Conservation (phyloP, 2,888 invertebrate species). For the Linnaemya vulpina region DNA sequence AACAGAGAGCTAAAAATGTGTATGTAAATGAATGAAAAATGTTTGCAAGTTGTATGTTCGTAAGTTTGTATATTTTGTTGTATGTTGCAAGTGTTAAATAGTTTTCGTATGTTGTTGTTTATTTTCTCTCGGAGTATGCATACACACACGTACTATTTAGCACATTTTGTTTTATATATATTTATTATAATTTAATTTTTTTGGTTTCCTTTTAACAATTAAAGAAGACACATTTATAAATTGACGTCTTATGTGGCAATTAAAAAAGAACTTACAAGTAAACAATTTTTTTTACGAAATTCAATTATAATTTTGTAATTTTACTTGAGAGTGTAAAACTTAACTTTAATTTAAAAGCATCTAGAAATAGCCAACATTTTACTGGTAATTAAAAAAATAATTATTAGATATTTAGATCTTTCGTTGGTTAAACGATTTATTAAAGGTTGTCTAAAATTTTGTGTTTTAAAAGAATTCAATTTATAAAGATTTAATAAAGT, state of each 20-base stretch:
- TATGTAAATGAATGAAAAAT: conserved; percentile 20
- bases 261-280: conserved; percentile 4
- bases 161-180: conserved; percentile 40
- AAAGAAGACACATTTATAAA: conserved; percentile 70
- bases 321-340: background rate
- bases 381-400: conserved; percentile 18
- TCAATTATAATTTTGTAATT: background rate
- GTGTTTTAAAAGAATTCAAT: background rate
- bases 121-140: conserved; percentile 5
- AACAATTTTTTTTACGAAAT: background rate
- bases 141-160: conserved; percentile 1
- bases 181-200: conserved; percentile 7
- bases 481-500: conserved; percentile 6
- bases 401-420: no score
- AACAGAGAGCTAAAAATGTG: conserved; percentile 38
- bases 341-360: conserved; percentile 3
- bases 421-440: background rate
- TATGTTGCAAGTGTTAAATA: conserved; percentile 33
- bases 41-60: conserved; percentile 49
- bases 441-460: conserved; percentile 1
- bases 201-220: conserved; percentile 47
- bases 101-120: conserved; percentile 18
- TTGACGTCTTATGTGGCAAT: conserved; percentile 63
- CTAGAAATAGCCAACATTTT: conserved; percentile 22
- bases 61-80: conserved; percentile 8